Evolutionary conservation across 2,888 invertebrate species (phyloP).

Genomic region (Yponomeuta cagnagella): DNA sequence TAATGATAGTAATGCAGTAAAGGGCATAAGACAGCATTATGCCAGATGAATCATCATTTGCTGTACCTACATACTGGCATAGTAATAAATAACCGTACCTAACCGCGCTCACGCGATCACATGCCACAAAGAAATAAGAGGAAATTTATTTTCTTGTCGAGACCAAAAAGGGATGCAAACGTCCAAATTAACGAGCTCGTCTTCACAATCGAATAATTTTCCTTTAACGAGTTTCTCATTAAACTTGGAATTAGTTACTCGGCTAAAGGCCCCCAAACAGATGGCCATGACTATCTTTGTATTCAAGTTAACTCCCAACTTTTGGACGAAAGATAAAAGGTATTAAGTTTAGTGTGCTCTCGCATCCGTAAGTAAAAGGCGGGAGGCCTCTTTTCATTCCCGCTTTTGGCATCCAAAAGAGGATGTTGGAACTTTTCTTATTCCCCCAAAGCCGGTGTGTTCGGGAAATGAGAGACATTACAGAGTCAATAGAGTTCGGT

Average conservation of each 20-base stretch:
- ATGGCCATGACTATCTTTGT: slow-evolving; percentile 60
- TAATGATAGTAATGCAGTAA: slow-evolving; percentile 47
- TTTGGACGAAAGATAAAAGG: slow-evolving; percentile 65
- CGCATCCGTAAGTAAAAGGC: slow-evolving; percentile 29
- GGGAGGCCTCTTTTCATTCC: slow-evolving; percentile 57
- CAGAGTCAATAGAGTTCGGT: slow-evolving; percentile 64
- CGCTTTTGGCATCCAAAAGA: slow-evolving; percentile 43
- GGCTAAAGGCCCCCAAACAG: slow-evolving; percentile 47
- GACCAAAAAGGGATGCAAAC: slow-evolving; percentile 36
- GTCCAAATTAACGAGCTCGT: slow-evolving; percentile 40
- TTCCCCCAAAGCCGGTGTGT: slow-evolving; percentile 56
- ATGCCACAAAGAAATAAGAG: slow-evolving; percentile 13
- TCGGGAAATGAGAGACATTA: slow-evolving; percentile 72
- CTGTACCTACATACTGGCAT: slow-evolving; percentile 20
- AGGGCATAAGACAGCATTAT: slow-evolving; percentile 37
- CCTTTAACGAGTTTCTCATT: slow-evolving; percentile 58
- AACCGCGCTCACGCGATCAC: slow-evolving; percentile 7
- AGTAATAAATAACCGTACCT: slow-evolving; percentile 23
- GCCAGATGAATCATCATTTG: slow-evolving; percentile 34
- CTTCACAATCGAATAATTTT: slow-evolving; percentile 60
- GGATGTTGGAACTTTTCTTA: slow-evolving; percentile 66
- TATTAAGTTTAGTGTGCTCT: slow-evolving; percentile 59
- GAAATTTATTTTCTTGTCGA: slow-evolving; percentile 30
- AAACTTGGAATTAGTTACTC: slow-evolving; percentile 63
- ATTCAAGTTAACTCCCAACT: slow-evolving; percentile 62